phyloP scores from a whole-genome alignment of 2,113 vertebrate genomes.

The Nettapus auritus region DNA sequence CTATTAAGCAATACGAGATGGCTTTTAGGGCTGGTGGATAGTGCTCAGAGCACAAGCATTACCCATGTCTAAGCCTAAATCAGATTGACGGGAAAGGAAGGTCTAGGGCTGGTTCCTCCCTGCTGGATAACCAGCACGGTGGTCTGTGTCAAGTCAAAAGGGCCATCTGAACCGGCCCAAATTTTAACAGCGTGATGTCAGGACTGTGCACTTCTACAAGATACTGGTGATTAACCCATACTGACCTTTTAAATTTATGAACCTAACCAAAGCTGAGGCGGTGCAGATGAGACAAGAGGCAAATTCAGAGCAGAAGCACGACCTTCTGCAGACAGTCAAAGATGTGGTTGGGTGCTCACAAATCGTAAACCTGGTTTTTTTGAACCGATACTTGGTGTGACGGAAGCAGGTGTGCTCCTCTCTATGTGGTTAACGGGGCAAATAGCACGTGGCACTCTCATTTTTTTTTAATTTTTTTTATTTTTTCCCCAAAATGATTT shows the following conservation, averaged over 20 bases:
- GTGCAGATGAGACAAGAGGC: not conserved
- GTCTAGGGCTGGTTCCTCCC: not conserved
- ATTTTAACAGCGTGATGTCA: not conserved
- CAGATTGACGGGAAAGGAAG: not conserved
- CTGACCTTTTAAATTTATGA: not conserved
- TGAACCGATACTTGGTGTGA: rapidly evolving
- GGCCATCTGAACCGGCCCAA: rapidly evolving
- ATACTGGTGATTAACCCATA: not conserved
- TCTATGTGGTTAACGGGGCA: not conserved
- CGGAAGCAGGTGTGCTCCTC: not conserved
- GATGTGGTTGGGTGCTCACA: rapidly evolving
- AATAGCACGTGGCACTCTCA: rapidly evolving
- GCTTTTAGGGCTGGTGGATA: not conserved
- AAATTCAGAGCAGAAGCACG: not conserved
- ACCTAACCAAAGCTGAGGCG: not conserved
- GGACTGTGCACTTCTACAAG: not conserved
- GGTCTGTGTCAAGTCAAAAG: not conserved
- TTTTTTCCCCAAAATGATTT: not conserved
- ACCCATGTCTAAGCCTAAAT: not conserved
- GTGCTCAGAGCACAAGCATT: not conserved
- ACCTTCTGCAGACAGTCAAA: not conserved
- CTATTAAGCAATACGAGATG: not conserved
- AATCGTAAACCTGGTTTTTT: not conserved
- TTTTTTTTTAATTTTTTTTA: not conserved
- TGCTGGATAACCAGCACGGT: not conserved